Base-by-base conservation (phyloP, 1,140 invertebrate species). In the Drosophila leontia region DNA sequence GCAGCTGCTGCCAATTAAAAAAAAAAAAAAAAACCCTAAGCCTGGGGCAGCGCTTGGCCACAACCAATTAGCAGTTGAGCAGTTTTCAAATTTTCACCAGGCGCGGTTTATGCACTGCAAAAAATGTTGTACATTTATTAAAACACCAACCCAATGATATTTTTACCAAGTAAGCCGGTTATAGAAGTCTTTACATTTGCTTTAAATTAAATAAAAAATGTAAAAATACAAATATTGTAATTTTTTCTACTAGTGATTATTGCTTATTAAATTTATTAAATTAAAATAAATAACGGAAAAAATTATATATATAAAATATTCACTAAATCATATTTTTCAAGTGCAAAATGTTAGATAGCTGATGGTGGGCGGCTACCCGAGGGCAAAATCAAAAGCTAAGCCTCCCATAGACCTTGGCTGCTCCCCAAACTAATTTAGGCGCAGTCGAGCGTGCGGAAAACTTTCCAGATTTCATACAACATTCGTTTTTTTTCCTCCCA, bases 51-150 rank as follows among this genome's bases (percentile, higher is more conserved):
- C 42, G 51, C 59, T 65, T 55, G 48, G 56, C 70, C 85, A 76
- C 67, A 75, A 75, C 85, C 85, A 90, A 90, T 90, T 90, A 90
- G 76, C 81, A 88, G 70, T 76, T 84, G 87, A 88, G 75, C 78
- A 85, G 71, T 75, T 90, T 82, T 82, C 48, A 67, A 85, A 90
- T 76, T 88, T 83, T 79, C 65, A 64, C 57, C 39, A 53, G 29
- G 56, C 47, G 63, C 50, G 42, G 35, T 37, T 61, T 32, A 1
- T 32, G 2, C 67, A 70, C 62, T 55, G 7, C 3, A 29, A 39
- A 32, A 45, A 55, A 37, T 37, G 6, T 29, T 29, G 26, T 6
- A 29, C 7, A 29, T 29, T 6, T 29, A n/a, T n/a, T n/a, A n/a
- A n/a, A n/a, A n/a, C n/a, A n/a, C n/a, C n/a, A n/a, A n/a, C n/a